A percentile compares a stretch with the other conserved stretches of the same genome.
These are phyloP conservation scores for Scolopax mira DNA, from an alignment of 2,113 vertebrate genomes.

Conservation along the genomic window DNA sequence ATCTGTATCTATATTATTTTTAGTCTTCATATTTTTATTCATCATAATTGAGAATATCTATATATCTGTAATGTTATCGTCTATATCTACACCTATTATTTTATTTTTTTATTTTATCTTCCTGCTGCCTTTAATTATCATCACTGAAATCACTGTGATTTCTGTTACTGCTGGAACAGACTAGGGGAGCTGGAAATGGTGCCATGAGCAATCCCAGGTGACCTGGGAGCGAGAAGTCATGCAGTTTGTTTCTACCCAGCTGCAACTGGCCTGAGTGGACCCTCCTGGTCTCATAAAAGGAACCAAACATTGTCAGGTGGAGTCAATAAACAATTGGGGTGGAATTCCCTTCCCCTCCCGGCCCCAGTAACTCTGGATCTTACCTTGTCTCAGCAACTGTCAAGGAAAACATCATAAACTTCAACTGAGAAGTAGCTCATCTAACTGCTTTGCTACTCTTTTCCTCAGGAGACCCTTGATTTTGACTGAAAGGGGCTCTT, in stretches of 20 bases:
- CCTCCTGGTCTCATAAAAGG: not conserved
- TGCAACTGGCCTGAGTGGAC: not conserved
- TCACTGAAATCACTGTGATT: not conserved
- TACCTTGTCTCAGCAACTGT: fast-evolving
- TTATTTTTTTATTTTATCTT: not conserved
- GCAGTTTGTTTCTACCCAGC: fast-evolving
- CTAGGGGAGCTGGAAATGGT: not conserved
- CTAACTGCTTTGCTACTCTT: not conserved
- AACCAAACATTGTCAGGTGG: fast-evolving
- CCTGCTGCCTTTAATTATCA: not conserved
- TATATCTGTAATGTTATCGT: not conserved
- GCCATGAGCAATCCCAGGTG: not conserved
- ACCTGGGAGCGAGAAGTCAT: not conserved
- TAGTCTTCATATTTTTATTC: not conserved
- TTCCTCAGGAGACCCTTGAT: not conserved
- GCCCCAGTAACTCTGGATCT: not conserved
- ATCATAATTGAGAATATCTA: not conserved
- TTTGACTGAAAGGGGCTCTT: not conserved
- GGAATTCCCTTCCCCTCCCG: fast-evolving
- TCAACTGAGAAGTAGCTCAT: not conserved
- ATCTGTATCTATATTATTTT: not conserved
- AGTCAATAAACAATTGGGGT: not conserved
- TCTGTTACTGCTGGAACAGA: not conserved
- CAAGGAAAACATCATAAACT: not conserved
- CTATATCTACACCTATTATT: not conserved